A percentile compares a stretch with the other conserved stretches of the same genome.
Conservation (phyloP, 1,140 invertebrate species). For the Atta cephalotes region DNA sequence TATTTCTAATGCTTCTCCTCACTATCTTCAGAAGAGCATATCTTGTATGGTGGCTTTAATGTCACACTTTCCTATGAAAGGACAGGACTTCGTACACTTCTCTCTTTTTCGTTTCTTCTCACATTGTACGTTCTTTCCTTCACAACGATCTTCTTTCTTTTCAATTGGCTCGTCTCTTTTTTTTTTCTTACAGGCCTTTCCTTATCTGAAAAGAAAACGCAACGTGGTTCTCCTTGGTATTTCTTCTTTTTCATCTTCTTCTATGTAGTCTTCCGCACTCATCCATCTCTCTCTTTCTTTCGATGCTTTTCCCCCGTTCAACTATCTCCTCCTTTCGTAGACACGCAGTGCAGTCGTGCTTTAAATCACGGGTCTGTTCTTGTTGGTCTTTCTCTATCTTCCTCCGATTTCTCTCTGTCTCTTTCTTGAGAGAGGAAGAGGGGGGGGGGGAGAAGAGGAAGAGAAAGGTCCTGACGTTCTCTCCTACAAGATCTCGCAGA, state of each 20-base stretch:
- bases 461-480: conserved; percentile 21
- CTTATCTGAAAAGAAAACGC: conserved; percentile 70
- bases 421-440: no score
- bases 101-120: conserved; percentile 38
- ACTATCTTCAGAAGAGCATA: conserved; percentile 29
- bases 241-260: conserved; percentile 51
- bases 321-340: conserved; percentile 57
- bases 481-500: conserved; percentile 15
- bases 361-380: conserved; percentile 78
- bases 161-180: conserved; percentile 47
- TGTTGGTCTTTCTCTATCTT: conserved; percentile 70
- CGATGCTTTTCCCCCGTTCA: conserved; percentile 23
- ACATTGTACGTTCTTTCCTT: conserved; percentile 40
- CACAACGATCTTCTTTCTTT: conserved; percentile 54
- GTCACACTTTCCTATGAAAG: conserved; percentile 45
- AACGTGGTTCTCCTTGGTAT: conserved; percentile 35
- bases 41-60: conserved; percentile 46
- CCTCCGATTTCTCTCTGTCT: conserved; percentile 32
- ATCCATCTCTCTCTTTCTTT: conserved; percentile 49
- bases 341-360: conserved; percentile 74
- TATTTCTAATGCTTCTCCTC: conserved; percentile 41
- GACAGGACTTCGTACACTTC: conserved; percentile 18
- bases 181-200: conserved; percentile 24
- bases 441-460: no score
- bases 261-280: conserved; percentile 31